phyloP scores from a whole-genome alignment of 2,888 invertebrate genomes.

The Sarcophaga rosellei region DNA sequence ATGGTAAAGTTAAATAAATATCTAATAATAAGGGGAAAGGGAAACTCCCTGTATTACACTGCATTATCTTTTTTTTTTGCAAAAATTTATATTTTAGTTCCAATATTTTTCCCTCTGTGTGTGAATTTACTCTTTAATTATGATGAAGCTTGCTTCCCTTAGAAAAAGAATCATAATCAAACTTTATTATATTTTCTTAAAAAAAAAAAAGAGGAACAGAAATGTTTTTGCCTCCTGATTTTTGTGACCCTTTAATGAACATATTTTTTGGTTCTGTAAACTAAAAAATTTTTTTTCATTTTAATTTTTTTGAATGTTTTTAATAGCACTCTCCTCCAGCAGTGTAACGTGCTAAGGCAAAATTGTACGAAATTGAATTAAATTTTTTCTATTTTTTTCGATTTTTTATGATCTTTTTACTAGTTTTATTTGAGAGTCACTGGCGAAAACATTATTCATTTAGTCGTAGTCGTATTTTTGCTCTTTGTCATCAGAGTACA shows the following conservation, averaged over 20 bases:
- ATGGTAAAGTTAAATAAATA: no score
- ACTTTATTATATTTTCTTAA: not conserved
- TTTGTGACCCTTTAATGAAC: not conserved
- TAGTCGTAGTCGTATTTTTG: slow-evolving; percentile 16
- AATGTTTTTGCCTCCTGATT: not conserved
- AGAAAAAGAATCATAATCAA: not conserved
- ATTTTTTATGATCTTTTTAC: not conserved
- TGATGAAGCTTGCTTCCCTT: not conserved
- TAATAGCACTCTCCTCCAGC: not conserved
- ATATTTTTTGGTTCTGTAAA: not conserved
- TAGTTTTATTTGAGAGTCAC: slow-evolving; percentile 16
- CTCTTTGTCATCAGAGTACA: not conserved
- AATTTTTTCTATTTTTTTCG: not conserved
- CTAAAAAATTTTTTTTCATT: not conserved
- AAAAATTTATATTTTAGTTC: no score
- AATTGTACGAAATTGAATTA: not conserved
- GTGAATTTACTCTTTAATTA: no score
- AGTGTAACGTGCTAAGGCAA: not conserved
- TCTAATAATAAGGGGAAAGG: no score
- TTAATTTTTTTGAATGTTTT: not conserved
- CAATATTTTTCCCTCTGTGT: no score
- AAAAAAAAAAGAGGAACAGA: not conserved
- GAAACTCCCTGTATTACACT: no score
- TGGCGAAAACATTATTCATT: slow-evolving; percentile 34
- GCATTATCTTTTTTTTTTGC: no score